A percentile compares a stretch with the other conserved stretches of the same genome.
Conservation (phyloP, 2,888 invertebrate genomes). For the Dryocosmus kuriphilus region DNA sequence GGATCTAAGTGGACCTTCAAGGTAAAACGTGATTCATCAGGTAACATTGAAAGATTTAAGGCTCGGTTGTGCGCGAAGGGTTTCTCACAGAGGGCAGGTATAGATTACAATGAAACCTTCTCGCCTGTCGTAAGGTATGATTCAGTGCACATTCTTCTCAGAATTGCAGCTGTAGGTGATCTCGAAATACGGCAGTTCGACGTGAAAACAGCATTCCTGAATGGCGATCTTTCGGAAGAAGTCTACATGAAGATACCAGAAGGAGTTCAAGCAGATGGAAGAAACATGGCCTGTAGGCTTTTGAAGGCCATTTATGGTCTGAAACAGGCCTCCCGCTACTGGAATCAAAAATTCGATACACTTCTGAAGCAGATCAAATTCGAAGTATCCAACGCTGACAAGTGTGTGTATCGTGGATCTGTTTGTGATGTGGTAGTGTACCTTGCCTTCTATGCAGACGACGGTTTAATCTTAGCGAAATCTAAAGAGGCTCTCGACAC, state of each 20-base stretch:
- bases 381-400: neutral
- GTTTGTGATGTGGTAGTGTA: neutral
- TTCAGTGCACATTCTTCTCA: no score
- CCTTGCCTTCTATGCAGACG: slow-evolving; percentile 18
- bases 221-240: slow-evolving; percentile 50
- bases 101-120: slow-evolving; percentile 50
- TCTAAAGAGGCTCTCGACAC: slow-evolving; percentile 11
- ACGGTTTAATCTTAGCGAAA: neutral
- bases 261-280: neutral
- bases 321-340: slow-evolving; percentile 16
- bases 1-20: slow-evolving; percentile 48
- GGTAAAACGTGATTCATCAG: slow-evolving; percentile 5
- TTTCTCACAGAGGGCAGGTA: slow-evolving; percentile 41
- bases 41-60: neutral
- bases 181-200: no score
- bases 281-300: slow-evolving; percentile 1
- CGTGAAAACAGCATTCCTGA: no score
- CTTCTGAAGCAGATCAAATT: slow-evolving; percentile 1
- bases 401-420: neutral
- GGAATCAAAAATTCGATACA: slow-evolving; percentile 15
- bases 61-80: slow-evolving; percentile 49
- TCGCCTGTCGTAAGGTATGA: slow-evolving; percentile 51
- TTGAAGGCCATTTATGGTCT: slow-evolving; percentile 19
- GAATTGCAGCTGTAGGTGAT: no score
- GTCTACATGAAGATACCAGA: slow-evolving; percentile 51